phyloP scores from a whole-genome alignment of 1,140 invertebrate species.

The Tetramorium simillimum region DNA sequence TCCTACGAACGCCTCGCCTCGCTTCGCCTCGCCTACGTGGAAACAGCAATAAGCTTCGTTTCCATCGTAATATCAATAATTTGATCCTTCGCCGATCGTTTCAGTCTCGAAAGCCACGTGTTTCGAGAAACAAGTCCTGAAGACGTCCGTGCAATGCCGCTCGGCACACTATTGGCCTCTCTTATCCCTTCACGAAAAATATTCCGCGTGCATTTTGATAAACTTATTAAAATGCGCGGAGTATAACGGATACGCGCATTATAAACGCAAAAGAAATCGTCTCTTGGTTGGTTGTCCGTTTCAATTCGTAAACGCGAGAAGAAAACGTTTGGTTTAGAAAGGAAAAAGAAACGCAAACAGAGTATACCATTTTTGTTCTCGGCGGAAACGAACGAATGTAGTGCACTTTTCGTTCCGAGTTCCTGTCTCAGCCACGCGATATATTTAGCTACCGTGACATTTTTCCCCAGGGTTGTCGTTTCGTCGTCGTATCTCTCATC shows the following conservation, averaged over 20 bases:
- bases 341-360: neutral
- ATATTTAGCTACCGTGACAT: slow-evolving; percentile 59
- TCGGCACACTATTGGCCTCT: neutral
- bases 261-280: neutral
- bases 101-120: slow-evolving; percentile 12
- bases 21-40: neutral
- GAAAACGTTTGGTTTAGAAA: neutral
- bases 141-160: neutral
- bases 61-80: slow-evolving; percentile 37
- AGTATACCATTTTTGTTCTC: slow-evolving; percentile 4
- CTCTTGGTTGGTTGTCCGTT: neutral
- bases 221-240: neutral
- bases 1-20: neutral
- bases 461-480: slow-evolving; percentile 49
- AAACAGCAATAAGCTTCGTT: slow-evolving; percentile 29
- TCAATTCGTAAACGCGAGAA: neutral
- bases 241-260: neutral
- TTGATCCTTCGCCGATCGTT: slow-evolving; percentile 32
- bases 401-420: slow-evolving; percentile 45
- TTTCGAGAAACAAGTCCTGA: neutral
- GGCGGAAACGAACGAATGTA: slow-evolving; percentile 5
- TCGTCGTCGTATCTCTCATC: slow-evolving; percentile 38
- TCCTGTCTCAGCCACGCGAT: slow-evolving; percentile 31
- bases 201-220: neutral
- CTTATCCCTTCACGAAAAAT: neutral